Conservation (phyloP, 2,888 invertebrate species). For the Ceriagrion tenellum region DNA sequence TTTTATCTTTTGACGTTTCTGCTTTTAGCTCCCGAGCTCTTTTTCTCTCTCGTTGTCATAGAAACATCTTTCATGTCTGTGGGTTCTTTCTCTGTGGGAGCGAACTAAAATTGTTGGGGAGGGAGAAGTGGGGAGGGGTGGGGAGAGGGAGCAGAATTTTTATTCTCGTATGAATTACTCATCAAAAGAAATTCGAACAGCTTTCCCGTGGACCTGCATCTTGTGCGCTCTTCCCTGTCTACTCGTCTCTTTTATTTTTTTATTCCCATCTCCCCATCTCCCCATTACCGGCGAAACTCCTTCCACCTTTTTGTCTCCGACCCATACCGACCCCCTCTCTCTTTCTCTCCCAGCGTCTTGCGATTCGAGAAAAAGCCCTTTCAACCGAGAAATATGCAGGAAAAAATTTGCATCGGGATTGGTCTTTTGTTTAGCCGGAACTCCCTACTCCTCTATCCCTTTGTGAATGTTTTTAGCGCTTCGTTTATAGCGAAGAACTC, state of each 20-base stretch:
- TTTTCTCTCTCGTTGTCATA: background rate
- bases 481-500: background rate
- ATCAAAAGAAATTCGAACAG: conserved; percentile 25
- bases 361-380: background rate
- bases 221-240: background rate
- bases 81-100: background rate
- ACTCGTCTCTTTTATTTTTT: background rate
- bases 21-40: background rate
- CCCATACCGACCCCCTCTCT: too few species aligned
- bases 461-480: background rate
- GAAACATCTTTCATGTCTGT: background rate
- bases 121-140: too few species aligned
- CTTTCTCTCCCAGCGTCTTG: background rate
- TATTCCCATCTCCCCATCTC: background rate
- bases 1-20: background rate
- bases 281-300: background rate
- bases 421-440: background rate
- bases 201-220: background rate
- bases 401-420: background rate
- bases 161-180: conserved; percentile 21
- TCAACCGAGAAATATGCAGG: background rate
- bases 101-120: background rate
- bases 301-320: too few species aligned
- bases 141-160: background rate
- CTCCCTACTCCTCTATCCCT: background rate